Conservation (phyloP, 2,888 invertebrate species). For the Caenorhabditis zanzibari region DNA sequence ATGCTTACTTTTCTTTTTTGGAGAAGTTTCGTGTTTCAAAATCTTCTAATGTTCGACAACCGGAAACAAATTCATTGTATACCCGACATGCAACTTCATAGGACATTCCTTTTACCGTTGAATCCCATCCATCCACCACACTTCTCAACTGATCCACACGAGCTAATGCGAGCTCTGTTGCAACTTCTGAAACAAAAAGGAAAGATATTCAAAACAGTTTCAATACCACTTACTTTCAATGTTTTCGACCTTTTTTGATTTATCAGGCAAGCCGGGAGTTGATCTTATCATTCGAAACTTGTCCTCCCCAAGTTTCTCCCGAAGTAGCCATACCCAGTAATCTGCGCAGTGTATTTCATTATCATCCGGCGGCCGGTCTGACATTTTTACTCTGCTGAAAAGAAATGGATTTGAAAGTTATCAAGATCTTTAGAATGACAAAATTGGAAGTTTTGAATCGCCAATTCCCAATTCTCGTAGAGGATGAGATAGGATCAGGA, state of each 20-base stretch:
- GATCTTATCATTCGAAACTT: constrained; percentile 23
- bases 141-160: neutral
- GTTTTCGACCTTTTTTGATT: constrained; percentile 8
- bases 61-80: constrained; percentile 36
- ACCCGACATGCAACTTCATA: constrained; percentile 18
- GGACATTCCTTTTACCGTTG: neutral
- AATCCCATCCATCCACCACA: constrained; percentile 29
- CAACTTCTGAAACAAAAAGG: constrained; percentile 34
- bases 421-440: neutral
- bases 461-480: neutral
- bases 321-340: constrained; percentile 38
- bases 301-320: constrained; percentile 11
- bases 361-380: constrained; percentile 18
- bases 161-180: neutral
- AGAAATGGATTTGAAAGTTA: neutral
- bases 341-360: constrained; percentile 2
- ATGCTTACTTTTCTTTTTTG: constrained; percentile 21
- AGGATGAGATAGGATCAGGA: neutral
- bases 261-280: constrained; percentile 29
- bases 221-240: constrained; percentile 22
- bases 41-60: constrained; percentile 34
- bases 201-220: neutral
- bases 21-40: constrained; percentile 47
- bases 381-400: constrained; percentile 56
- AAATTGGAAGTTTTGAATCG: neutral